Evolutionary conservation across 2,888 invertebrate genomes (phyloP).

Genomic region (Cordylochernes scorpioides): DNA sequence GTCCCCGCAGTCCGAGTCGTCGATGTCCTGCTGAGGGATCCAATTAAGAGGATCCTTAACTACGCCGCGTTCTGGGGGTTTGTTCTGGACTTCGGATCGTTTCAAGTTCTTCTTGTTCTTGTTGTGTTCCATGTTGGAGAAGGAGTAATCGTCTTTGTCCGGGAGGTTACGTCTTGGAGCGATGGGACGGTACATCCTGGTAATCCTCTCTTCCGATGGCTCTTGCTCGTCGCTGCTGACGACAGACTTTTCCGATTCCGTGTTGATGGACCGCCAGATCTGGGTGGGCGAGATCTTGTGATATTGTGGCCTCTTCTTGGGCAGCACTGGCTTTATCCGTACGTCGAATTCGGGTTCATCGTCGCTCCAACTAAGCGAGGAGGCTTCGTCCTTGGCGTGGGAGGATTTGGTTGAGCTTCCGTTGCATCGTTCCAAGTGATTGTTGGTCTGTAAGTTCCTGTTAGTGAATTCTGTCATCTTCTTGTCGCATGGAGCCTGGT

Average conservation of each 20-base stretch:
- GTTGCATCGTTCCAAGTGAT: too few species aligned
- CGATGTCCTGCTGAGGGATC: constrained; percentile 1
- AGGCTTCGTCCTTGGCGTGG: too few species aligned
- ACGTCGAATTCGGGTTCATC: constrained; percentile 33
- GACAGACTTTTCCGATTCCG: constrained; percentile 3
- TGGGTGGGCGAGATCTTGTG: constrained; percentile 53
- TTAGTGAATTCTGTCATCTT: too few species aligned
- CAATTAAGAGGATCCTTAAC: too few species aligned
- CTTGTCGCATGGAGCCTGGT: too few species aligned
- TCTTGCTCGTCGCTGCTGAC: constrained; percentile 19
- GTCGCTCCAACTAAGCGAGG: constrained; percentile 11
- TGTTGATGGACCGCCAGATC: constrained; percentile 39
- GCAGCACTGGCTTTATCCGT: constrained; percentile 44
- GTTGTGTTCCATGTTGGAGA: constrained; percentile 46
- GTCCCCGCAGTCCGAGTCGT: constrained; percentile 1
- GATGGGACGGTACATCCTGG: constrained; percentile 17
- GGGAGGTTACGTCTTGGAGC: constrained; percentile 19
- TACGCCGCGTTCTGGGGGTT: too few species aligned
- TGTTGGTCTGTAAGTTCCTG: too few species aligned
- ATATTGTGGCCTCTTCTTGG: constrained; percentile 44
- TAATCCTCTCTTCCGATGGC: constrained; percentile 18
- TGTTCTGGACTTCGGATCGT: constrained; percentile 4
- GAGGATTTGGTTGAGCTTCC: too few species aligned
- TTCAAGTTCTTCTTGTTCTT: constrained; percentile 27
- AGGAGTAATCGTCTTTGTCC: constrained; percentile 54